Evolutionary conservation across 2,888 invertebrate species (phyloP).

Genomic region (Rosalia funebris): DNA sequence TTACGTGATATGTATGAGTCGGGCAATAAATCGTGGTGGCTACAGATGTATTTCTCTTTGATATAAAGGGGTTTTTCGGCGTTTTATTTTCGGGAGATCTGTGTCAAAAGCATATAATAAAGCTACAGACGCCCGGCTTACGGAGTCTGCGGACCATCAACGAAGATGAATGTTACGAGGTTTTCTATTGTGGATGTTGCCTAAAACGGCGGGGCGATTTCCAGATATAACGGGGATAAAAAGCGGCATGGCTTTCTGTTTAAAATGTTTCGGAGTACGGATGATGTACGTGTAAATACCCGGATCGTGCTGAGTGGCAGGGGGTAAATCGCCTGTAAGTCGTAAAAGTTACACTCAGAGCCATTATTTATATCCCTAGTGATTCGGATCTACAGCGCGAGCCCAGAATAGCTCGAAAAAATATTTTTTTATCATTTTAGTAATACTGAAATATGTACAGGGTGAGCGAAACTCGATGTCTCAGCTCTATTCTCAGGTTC

Average conservation of each 20-base stretch:
- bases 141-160: conserved; percentile 45
- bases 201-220: conserved; percentile 43
- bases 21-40: conserved; percentile 29
- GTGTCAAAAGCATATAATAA: conserved; percentile 47
- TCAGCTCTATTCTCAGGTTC: no score
- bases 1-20: conserved; percentile 25
- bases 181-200: conserved; percentile 39
- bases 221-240: conserved; percentile 26
- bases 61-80: conserved; percentile 35
- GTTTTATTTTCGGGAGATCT: conserved; percentile 45
- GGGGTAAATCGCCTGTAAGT: not conserved
- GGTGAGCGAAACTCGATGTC: no score
- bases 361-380: not conserved
- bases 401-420: no score
- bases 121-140: conserved; percentile 43
- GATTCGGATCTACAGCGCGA: no score
- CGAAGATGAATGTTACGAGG: conserved; percentile 49
- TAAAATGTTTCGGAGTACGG: conserved; percentile 14
- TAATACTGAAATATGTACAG: no score
- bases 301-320: conserved; percentile 11
- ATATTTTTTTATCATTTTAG: no score
- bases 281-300: conserved; percentile 26
- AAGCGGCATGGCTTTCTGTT: conserved; percentile 23
- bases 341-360: not conserved
- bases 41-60: conserved; percentile 29